A percentile compares a stretch with the other conserved stretches of the same genome.
phyloP scores from a whole-genome alignment of 1,140 invertebrate species.

The Nautilus pompilius region DNA sequence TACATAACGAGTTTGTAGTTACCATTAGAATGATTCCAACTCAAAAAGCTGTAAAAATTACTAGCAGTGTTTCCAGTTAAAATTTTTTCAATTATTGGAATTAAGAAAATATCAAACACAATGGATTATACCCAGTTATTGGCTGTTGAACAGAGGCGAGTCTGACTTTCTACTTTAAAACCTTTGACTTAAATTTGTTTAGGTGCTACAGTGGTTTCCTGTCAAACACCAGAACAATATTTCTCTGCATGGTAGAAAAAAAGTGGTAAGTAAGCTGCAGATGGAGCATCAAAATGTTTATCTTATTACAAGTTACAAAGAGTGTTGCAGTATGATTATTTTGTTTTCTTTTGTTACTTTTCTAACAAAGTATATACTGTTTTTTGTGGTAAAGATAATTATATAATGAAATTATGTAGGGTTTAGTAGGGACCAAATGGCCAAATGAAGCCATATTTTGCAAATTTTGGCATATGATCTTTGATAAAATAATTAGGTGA shows the following conservation, averaged over 20 bases:
- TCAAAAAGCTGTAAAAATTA: no score
- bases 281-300: background rate
- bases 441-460: background rate
- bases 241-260: slow-evolving; percentile 22
- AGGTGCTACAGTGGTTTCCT: slow-evolving; percentile 50
- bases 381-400: background rate
- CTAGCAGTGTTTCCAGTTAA: no score
- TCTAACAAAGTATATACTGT: background rate
- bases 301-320: background rate
- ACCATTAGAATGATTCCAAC: no score
- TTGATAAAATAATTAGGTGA: background rate
- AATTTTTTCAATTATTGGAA: no score
- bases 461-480: no score
- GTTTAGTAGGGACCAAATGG: background rate
- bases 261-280: slow-evolving; percentile 17
- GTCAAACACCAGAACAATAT: slow-evolving; percentile 39
- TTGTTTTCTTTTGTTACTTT: background rate
- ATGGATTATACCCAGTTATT: no score
- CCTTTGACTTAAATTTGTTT: no score
- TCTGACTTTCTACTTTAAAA: no score
- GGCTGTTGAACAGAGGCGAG: no score
- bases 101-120: no score
- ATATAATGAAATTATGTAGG: background rate
- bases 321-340: background rate
- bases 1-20: no score